These are phyloP conservation scores for Anolis apletophallus DNA, from an alignment of 2,797 vertebrate species.

Conservation along the genomic window DNA sequence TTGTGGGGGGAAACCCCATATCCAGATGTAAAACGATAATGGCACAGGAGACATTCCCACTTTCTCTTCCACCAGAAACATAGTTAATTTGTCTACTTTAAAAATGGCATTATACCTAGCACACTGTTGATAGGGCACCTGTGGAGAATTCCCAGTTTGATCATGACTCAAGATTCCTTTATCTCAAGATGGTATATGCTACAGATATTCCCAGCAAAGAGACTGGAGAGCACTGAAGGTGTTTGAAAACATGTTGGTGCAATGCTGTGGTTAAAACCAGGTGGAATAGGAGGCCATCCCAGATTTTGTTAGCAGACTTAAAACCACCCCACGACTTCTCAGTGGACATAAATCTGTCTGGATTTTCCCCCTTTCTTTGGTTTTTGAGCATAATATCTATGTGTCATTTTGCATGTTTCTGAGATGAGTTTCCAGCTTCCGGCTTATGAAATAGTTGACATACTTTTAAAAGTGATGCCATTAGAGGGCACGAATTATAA, in stretches of 20 bases:
- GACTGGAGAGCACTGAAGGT: conserved; percentile 34
- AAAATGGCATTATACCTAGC: conserved; percentile 52
- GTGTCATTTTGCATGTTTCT: neutral
- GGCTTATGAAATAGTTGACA: conserved; percentile 22
- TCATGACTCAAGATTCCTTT: conserved; percentile 62
- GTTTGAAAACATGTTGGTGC: conserved; percentile 55
- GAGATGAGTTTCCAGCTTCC: conserved; percentile 32
- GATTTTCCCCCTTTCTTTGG: neutral
- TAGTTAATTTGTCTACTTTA: conserved; percentile 61
- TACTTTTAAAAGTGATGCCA: neutral
- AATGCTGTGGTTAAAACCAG: conserved; percentile 40
- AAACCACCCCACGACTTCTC: neutral
- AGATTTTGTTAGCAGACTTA: neutral
- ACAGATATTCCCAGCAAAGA: conserved; percentile 56
- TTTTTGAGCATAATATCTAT: conserved; percentile 52
- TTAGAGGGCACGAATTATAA: neutral
- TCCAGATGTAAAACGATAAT: conserved; percentile 64
- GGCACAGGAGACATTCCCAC: conserved; percentile 48
- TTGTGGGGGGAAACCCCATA: conserved; percentile 47
- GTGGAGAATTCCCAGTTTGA: conserved; percentile 57
- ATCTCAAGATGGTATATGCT: conserved; percentile 60
- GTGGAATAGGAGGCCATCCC: neutral
- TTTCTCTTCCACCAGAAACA: conserved; percentile 44
- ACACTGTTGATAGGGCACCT: conserved; percentile 66
- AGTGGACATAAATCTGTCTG: neutral